A percentile compares a stretch with the other conserved stretches of the same genome.
These are phyloP conservation scores for Leptinotarsa peninsularis DNA, from an alignment of 2,888 invertebrate species.

Conservation along the genomic window DNA sequence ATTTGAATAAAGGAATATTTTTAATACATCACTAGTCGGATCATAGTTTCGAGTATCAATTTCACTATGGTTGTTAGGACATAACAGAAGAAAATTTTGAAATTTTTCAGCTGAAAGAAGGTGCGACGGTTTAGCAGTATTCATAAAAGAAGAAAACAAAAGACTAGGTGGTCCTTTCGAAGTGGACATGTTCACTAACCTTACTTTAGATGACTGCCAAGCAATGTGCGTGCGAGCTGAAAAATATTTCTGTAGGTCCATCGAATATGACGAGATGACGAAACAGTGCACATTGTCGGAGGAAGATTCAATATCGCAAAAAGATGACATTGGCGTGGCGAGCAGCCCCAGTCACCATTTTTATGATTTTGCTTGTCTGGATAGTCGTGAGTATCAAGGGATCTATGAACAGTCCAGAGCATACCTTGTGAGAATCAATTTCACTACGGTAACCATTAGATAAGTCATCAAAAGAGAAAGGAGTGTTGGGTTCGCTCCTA, in stretches of 20 bases:
- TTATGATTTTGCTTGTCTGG: slow-evolving; percentile 89
- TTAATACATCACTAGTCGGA: too few species aligned
- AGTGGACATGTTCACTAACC: slow-evolving; percentile 86
- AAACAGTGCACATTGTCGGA: slow-evolving; percentile 90
- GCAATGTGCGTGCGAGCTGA: slow-evolving; percentile 88
- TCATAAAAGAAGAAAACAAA: slow-evolving; percentile 91
- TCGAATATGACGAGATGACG: slow-evolving; percentile 89
- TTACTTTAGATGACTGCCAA: slow-evolving; percentile 89
- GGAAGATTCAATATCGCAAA: slow-evolving; percentile 90
- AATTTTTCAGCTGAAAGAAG: slow-evolving; percentile 78
- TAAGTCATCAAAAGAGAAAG: too few species aligned
- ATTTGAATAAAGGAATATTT: too few species aligned
- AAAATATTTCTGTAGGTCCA: slow-evolving; percentile 89
- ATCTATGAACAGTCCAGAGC: slow-evolving; percentile 6
- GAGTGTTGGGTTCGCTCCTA: too few species aligned
- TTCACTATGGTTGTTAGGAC: too few species aligned
- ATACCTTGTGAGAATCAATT: slow-evolving; percentile 6
- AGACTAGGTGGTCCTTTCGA: slow-evolving; percentile 89
- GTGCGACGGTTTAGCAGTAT: slow-evolving; percentile 88
- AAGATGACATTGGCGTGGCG: slow-evolving; percentile 87
- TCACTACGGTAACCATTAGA: too few species aligned
- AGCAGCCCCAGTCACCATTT: slow-evolving; percentile 88
- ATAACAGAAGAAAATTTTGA: slow-evolving; percentile 6
- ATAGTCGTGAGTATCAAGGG: slow-evolving; percentile 82
- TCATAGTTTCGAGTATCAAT: too few species aligned